These are phyloP conservation scores for Sebastes matsubarae DNA, from an alignment of 2,797 vertebrate species.

Conservation along the genomic window DNA sequence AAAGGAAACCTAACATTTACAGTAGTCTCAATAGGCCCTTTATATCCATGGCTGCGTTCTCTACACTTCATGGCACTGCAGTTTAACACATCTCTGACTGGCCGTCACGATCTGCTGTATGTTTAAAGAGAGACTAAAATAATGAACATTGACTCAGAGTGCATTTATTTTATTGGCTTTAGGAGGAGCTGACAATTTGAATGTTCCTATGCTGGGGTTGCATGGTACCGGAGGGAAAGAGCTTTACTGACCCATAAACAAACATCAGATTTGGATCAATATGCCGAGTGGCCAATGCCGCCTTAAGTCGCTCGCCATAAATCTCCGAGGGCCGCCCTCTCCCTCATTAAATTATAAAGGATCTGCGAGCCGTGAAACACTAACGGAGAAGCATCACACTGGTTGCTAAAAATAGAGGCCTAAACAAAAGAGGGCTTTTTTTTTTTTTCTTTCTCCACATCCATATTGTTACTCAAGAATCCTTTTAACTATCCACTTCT, in stretches of 20 bases:
- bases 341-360: constrained; percentile 86
- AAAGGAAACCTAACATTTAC: background rate
- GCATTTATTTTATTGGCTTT: constrained; percentile 50
- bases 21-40: background rate
- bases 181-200: constrained; percentile 46
- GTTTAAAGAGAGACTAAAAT: constrained; percentile 30
- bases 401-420: constrained; percentile 80
- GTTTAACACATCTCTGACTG: constrained; percentile 2
- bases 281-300: constrained; percentile 65
- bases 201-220: constrained; percentile 25
- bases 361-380: constrained; percentile 79
- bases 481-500: constrained; percentile 78
- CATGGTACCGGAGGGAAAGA: constrained; percentile 41
- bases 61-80: background rate
- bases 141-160: constrained; percentile 31
- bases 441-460: constrained; percentile 21
- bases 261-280: constrained; percentile 81
- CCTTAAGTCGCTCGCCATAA: constrained; percentile 72
- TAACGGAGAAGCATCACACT: constrained; percentile 62
- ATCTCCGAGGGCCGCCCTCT: constrained; percentile 72
- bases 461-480: constrained; percentile 78
- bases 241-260: constrained; percentile 80
- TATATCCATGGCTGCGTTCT: background rate
- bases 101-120: background rate
- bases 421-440: constrained; percentile 66